A percentile compares a stretch with the other conserved stretches of the same genome.
Evolutionary conservation across 2,797 vertebrate species (phyloP).

Genomic region (Myripristis jacobus): DNA sequence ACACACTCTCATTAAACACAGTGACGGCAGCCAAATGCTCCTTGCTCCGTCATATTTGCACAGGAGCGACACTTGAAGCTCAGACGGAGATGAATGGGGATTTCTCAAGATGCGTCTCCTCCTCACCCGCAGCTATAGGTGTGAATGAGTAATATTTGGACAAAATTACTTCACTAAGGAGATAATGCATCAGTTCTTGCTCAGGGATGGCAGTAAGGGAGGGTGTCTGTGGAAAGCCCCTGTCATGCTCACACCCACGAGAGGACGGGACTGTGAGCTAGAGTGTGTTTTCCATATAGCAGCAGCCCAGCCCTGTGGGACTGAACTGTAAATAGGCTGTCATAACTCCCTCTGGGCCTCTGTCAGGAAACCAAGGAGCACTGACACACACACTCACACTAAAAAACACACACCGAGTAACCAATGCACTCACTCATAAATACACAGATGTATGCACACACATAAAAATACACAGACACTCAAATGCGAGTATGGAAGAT

Average conservation of each 20-base stretch:
- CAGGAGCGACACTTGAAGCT: constrained; percentile 12
- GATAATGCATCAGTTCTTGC: constrained; percentile 1
- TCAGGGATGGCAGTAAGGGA: constrained; percentile 22
- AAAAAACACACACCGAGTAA: neutral
- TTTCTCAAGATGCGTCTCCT: neutral
- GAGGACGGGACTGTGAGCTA: constrained; percentile 28
- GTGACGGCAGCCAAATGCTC: neutral
- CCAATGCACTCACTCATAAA: constrained; percentile 7
- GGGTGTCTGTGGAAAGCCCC: constrained; percentile 33
- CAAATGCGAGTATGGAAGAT: neutral
- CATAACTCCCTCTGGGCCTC: constrained; percentile 48
- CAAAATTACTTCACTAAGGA: constrained; percentile 25
- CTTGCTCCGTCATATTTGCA: constrained; percentile 49
- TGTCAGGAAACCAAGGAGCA: constrained; percentile 44
- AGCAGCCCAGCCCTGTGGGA: constrained; percentile 47
- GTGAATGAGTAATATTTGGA: constrained; percentile 49
- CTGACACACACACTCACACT: constrained; percentile 20
- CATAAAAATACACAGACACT: constrained; percentile 6
- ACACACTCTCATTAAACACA: constrained; percentile 60
- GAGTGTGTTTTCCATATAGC: constrained; percentile 57
- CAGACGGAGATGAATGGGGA: constrained; percentile 49
- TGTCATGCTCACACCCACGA: constrained; percentile 47
- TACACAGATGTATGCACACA: constrained; percentile 7
- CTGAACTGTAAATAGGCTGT: constrained; percentile 73
- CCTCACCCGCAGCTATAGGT: constrained; percentile 24